phyloP scores from a whole-genome alignment of 2,797 vertebrate species.

The Bryconaethiops microstoma region DNA sequence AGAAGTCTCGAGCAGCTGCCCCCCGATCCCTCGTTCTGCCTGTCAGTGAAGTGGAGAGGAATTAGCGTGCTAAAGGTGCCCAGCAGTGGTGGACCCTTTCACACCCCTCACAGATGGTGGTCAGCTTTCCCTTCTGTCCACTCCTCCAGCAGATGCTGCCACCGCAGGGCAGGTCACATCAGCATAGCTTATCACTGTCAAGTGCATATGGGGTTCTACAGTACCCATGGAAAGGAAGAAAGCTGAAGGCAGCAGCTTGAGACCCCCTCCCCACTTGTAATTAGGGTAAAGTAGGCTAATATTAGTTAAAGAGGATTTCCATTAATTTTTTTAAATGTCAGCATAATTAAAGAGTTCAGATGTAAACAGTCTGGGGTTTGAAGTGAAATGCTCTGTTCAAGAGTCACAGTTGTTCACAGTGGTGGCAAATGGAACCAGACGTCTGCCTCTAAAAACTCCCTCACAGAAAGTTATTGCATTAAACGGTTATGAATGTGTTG shows the following conservation, averaged over 20 bases:
- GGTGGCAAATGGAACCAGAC: no score
- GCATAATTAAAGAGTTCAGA: no score
- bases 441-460: no score
- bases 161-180: conserved; percentile 39
- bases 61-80: conserved; percentile 37
- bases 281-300: no score
- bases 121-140: conserved; percentile 20
- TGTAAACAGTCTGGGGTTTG: no score
- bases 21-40: not conserved
- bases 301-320: no score
- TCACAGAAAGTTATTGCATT: no score
- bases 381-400: no score
- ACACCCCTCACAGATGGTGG: conserved; percentile 49
- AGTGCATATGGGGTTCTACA: not conserved
- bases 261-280: no score
- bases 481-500: no score
- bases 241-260: not conserved
- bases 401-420: no score
- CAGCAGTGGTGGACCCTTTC: conserved; percentile 37
- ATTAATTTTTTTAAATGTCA: no score
- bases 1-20: not conserved
- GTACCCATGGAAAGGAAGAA: not conserved
- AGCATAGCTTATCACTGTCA: conserved; percentile 54
- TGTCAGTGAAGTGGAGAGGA: conserved; percentile 32
- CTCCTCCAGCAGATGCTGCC: not conserved